These are phyloP conservation scores for Microcaecilia unicolor DNA, from an alignment of 2,797 vertebrate species.

Conservation along the genomic window DNA sequence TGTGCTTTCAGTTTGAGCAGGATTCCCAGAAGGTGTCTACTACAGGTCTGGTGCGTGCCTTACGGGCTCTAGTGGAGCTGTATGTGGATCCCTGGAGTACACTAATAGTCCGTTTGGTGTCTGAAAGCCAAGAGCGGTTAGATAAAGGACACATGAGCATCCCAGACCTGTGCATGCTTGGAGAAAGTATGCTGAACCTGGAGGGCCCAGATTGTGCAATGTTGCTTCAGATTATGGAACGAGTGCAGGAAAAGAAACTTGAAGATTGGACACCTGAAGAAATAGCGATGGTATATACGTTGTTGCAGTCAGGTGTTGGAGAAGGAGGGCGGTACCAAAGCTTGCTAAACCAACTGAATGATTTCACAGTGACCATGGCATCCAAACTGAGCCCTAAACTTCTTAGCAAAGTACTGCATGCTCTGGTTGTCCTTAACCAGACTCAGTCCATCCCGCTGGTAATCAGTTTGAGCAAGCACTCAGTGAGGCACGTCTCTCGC, in stretches of 20 bases:
- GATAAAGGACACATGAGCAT: conserved; percentile 42
- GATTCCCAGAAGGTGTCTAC: conserved; percentile 57
- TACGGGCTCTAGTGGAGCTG: conserved; percentile 67
- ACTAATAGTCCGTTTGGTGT: conserved; percentile 60
- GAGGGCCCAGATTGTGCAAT: conserved; percentile 32
- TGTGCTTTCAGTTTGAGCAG: conserved; percentile 68
- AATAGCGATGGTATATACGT: conserved; percentile 55
- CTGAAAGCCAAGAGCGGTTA: conserved; percentile 64
- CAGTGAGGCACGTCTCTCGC: conserved; percentile 50
- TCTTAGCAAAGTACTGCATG: conserved; percentile 55
- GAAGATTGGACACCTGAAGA: conserved; percentile 54
- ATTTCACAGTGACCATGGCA: conserved; percentile 35
- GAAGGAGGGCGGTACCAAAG: conserved; percentile 42
- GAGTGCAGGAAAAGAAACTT: conserved; percentile 47
- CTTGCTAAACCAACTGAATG: conserved; percentile 69
- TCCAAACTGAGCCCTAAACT: conserved; percentile 48
- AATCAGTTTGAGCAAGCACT: conserved; percentile 66
- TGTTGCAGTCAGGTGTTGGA: conserved; percentile 48
- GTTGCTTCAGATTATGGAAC: conserved; percentile 54
- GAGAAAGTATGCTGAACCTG: conserved; percentile 60
- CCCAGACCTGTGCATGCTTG: conserved; percentile 60
- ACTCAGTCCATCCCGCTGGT: conserved; percentile 59
- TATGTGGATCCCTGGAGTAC: conserved; percentile 60
- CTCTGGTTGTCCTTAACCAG: conserved; percentile 66
- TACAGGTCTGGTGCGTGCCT: conserved; percentile 49